Evolutionary conservation across 2,888 invertebrate species (phyloP).

Genomic region (Athalia circularis): DNA sequence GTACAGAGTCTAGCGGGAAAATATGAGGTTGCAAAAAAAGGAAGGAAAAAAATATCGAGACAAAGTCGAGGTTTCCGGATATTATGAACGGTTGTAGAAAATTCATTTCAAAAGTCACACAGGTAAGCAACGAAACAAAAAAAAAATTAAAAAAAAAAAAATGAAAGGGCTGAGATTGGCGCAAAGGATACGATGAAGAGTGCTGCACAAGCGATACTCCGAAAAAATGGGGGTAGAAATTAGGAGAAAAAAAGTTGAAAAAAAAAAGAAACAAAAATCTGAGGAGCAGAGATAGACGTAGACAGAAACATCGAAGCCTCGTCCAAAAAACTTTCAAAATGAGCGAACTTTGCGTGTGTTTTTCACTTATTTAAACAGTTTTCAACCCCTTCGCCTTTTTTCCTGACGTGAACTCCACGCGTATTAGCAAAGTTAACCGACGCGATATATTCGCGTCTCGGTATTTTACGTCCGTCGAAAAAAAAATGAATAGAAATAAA

Average conservation of each 20-base stretch:
- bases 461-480: not conserved
- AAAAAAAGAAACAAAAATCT: not conserved
- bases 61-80: not conserved
- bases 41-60: not conserved
- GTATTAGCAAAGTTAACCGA: slow-evolving; percentile 33
- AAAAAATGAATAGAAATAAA: no score
- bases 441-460: slow-evolving; percentile 24
- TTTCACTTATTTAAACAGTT: slow-evolving; percentile 65
- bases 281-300: not conserved
- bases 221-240: slow-evolving; percentile 48
- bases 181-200: slow-evolving; percentile 7
- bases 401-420: slow-evolving; percentile 46
- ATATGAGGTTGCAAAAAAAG: not conserved
- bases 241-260: slow-evolving; percentile 45
- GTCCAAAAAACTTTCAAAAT: slow-evolving; percentile 24
- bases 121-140: not conserved
- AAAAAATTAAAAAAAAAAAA: no score
- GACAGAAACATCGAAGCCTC: slow-evolving; percentile 8
- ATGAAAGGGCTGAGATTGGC: no score
- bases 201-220: slow-evolving; percentile 45
- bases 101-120: slow-evolving; percentile 34
- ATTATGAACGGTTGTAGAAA: not conserved
- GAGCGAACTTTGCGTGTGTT: slow-evolving; percentile 70
- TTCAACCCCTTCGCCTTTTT: slow-evolving; percentile 57
- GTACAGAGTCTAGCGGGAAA: not conserved